These are phyloP conservation scores for Mnemiopsis leidyi DNA, from an alignment of 37 sponge, comb jelly and placozoan species.

Conservation along the genomic window DNA sequence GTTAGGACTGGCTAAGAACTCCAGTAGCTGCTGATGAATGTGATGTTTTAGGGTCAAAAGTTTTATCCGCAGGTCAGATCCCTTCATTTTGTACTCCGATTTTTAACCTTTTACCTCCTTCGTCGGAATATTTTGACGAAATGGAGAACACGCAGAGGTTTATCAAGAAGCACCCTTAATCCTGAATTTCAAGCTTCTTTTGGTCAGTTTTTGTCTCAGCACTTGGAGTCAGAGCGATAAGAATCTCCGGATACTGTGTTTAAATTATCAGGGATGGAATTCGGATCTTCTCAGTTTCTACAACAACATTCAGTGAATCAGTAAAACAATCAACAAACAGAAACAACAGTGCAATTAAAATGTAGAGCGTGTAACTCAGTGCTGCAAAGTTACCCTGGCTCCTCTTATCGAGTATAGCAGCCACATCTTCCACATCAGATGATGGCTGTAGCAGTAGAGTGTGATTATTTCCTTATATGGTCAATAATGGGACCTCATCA, in stretches of 20 bases:
- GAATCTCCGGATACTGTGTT: no score
- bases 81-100: neutral
- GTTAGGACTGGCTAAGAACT: constrained; percentile 27
- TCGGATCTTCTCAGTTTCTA: neutral
- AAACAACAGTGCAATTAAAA: neutral
- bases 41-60: constrained; percentile 24
- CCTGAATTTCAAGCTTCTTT: no score
- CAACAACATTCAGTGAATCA: neutral
- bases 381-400: no score
- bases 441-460: neutral
- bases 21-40: neutral
- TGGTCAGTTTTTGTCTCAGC: no score
- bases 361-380: neutral
- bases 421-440: neutral
- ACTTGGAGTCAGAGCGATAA: no score
- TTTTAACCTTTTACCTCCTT: no score
- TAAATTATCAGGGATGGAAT: neutral
- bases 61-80: constrained; percentile 10
- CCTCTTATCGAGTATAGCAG: no score
- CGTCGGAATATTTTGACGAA: no score
- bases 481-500: neutral
- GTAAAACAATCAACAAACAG: neutral
- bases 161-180: no score
- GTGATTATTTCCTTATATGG: neutral
- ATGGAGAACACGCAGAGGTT: no score